Evolutionary conservation across 2,888 invertebrate genomes (phyloP).

Genomic region (Leptopterna dolabrata): DNA sequence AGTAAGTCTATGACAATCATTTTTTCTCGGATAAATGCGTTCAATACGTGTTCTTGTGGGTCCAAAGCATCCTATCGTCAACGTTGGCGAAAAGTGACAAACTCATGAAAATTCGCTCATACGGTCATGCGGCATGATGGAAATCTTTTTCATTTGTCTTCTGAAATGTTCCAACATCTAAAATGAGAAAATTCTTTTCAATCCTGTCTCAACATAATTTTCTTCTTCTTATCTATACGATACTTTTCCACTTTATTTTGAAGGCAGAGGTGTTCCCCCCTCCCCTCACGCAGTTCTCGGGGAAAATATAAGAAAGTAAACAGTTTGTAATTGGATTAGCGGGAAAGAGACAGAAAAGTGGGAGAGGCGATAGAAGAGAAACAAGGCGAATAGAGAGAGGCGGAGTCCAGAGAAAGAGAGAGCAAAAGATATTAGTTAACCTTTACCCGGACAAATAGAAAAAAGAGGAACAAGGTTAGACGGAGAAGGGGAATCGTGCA

Average conservation of each 20-base stretch:
- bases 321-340: conserved; percentile 12
- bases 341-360: neutral
- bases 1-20: no score
- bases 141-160: no score
- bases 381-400: conserved; percentile 30
- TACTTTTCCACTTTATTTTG: neutral
- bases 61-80: no score
- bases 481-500: neutral
- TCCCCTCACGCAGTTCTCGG: conserved; percentile 1
- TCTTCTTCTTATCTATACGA: neutral
- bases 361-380: conserved; percentile 21
- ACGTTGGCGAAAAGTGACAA: no score
- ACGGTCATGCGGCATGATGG: no score
- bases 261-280: neutral
- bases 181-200: neutral
- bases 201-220: neutral
- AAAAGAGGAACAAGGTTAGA: neutral
- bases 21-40: no score
- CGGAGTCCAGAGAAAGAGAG: neutral
- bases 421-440: neutral
- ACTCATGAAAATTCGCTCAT: no score
- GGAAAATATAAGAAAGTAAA: conserved; percentile 6
- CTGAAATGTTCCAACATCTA: no score
- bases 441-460: conserved; percentile 1
- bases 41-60: no score